Base-by-base conservation (phyloP, 37 sponge, comb jelly and placozoan genomes). In the Oscarella lobularis region DNA sequence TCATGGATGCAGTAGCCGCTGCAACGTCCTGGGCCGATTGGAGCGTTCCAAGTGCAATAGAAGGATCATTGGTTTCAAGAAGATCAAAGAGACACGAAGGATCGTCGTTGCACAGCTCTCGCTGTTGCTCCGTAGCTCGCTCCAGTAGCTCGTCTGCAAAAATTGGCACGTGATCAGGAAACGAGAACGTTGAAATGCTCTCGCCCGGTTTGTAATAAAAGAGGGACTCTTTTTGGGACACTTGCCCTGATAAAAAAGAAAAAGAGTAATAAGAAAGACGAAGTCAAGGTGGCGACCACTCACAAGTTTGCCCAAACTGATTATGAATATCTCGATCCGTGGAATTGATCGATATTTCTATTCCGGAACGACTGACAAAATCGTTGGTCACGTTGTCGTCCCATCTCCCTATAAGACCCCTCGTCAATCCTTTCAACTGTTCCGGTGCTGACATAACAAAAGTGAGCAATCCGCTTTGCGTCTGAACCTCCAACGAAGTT, bases 351-450 rank as follows among this genome's bases (percentile, higher is more conserved):
- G 38, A 39, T 35, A 91, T 48, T 36, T 75, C 34, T 38, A 79
- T 87, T 5, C 91, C 90, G 81, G 83, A 81, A 0, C 68, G 66
- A 33, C 33, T 66, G 32, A 66, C 27, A 29, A 87, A 75, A 40
- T 91, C 92, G 76, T 91, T 84, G 27, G 68, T 76, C 4, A 1
- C 35, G 67, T 85, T 68, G 29, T 78, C 87, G 73, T 91, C 83
- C 68, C 66, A 87, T 73, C 84, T 81, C 27, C 92, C 92, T 4
- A 91, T 39, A n/a, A 91, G 71, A 27, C 92, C 92, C 27, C 41
- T 48, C 9, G 85, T 85, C n/a, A 38, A 38, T 27, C 80, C 77
- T 33, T 6, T 71, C 38, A 82, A 79, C 30, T 66, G 40, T 33
- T 41, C 34, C 30, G 85, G 85, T 5, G 83, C 48, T 66, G 41